These are phyloP conservation scores for Scleropages formosus DNA, from an alignment of 2,797 vertebrate genomes.

Conservation along the genomic window DNA sequence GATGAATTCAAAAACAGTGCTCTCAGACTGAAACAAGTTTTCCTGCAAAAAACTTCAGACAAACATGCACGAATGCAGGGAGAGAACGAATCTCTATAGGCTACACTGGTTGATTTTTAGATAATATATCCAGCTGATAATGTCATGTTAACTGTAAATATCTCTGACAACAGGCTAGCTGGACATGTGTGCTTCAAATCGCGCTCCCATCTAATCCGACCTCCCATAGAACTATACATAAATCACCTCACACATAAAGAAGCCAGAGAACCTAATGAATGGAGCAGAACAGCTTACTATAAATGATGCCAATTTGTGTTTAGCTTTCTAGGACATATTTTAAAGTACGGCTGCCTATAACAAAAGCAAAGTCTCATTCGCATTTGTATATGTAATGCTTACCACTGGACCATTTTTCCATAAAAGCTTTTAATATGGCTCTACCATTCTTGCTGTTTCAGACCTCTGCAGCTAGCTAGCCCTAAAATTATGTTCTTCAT, in stretches of 20 bases:
- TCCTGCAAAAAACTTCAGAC: not conserved
- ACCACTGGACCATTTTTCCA: no score
- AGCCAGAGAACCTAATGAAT: no score
- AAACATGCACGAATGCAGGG: not conserved
- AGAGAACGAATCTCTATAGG: not conserved
- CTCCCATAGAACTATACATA: not conserved
- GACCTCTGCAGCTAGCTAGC: not conserved
- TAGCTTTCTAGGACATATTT: no score
- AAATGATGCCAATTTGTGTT: no score
- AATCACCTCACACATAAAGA: not conserved
- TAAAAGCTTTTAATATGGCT: not conserved
- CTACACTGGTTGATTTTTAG: not conserved
- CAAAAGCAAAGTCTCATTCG: no score
- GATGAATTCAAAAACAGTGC: not conserved
- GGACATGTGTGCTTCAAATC: not conserved
- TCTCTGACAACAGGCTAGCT: no score
- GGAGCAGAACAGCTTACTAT: no score
- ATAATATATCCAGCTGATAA: not conserved
- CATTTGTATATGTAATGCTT: no score
- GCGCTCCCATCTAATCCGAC: no score
- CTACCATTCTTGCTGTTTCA: not conserved
- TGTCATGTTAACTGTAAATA: no score
- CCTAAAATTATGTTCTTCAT: conserved; percentile 9
- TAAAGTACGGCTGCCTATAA: no score
- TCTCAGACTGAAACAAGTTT: not conserved